Conservation (phyloP, 1,140 invertebrate species). For the Galleria mellonella region DNA sequence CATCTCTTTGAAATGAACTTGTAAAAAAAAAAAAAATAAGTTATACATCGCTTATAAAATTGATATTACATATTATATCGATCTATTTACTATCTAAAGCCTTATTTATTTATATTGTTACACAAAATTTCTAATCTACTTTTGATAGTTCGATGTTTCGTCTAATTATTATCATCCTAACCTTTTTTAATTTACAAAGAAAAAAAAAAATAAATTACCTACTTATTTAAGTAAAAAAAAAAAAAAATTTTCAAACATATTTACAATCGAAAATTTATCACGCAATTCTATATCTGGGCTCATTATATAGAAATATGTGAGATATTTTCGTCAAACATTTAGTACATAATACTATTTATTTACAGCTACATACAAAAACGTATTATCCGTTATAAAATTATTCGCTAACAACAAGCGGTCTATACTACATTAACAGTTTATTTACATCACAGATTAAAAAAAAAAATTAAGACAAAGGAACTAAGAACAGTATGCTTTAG, state of each 20-base stretch:
- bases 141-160: too few species aligned
- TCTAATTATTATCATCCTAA: too few species aligned
- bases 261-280: slow-evolving; percentile 14
- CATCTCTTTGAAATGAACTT: too few species aligned
- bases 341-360: background rate
- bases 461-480: background rate
- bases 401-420: background rate
- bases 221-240: background rate
- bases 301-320: slow-evolving; percentile 34
- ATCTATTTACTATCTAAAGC: too few species aligned
- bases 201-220: background rate
- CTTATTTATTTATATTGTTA: too few species aligned
- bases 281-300: slow-evolving; percentile 42
- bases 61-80: too few species aligned
- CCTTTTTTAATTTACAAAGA: too few species aligned
- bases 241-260: background rate
- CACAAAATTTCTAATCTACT: too few species aligned
- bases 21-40: too few species aligned
- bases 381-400: background rate
- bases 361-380: background rate
- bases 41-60: too few species aligned
- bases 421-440: background rate
- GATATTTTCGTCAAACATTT: slow-evolving; percentile 7
- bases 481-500: too few species aligned
- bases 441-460: too few species aligned